A percentile compares a stretch with the other conserved stretches of the same genome.
Evolutionary conservation across 2,113 vertebrate genomes (phyloP).

Genomic region (Brachirus orientalis): DNA sequence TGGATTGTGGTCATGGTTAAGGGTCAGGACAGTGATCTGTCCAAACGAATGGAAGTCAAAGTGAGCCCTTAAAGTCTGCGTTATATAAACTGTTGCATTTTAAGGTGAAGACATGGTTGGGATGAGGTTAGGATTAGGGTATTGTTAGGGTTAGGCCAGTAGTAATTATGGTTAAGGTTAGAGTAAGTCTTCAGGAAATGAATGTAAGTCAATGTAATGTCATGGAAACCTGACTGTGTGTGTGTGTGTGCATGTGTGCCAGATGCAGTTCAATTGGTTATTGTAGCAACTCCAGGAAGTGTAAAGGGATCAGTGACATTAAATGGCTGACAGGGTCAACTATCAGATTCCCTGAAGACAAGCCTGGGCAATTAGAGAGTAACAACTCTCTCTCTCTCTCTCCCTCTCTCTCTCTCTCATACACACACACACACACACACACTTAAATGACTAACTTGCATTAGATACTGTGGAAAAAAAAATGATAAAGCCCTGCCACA

Average conservation of each 20-base stretch:
- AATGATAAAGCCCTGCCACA: constrained; percentile 21
- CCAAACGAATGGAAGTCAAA: too few relatives aligned
- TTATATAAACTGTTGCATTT: too few relatives aligned
- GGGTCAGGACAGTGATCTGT: too few relatives aligned
- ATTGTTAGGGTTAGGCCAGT: too few relatives aligned
- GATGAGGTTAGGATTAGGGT: too few relatives aligned
- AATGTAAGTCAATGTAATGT: too few relatives aligned
- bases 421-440: constrained; percentile 8
- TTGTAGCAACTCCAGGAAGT: constrained; percentile 62
- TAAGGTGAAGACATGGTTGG: too few relatives aligned
- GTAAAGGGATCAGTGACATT: constrained; percentile 64
- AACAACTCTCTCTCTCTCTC: constrained; percentile 8
- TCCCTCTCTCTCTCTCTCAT: constrained; percentile 7
- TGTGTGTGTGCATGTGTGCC: constrained; percentile 24
- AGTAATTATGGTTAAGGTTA: too few relatives aligned
- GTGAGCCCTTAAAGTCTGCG: too few relatives aligned
- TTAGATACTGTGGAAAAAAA: constrained; percentile 30
- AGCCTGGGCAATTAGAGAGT: constrained; percentile 41
- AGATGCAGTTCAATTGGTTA: constrained; percentile 40
- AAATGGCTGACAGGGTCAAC: constrained; percentile 57
- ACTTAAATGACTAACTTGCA: constrained; percentile 1
- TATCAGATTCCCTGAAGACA: constrained; percentile 64
- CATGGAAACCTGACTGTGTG: neutral
- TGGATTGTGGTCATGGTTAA: too few relatives aligned
- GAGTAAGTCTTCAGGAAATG: too few relatives aligned